A percentile compares a stretch with the other conserved stretches of the same genome.
Conservation (phyloP, 2,113 vertebrate species). For the Patagioenas fasciata region DNA sequence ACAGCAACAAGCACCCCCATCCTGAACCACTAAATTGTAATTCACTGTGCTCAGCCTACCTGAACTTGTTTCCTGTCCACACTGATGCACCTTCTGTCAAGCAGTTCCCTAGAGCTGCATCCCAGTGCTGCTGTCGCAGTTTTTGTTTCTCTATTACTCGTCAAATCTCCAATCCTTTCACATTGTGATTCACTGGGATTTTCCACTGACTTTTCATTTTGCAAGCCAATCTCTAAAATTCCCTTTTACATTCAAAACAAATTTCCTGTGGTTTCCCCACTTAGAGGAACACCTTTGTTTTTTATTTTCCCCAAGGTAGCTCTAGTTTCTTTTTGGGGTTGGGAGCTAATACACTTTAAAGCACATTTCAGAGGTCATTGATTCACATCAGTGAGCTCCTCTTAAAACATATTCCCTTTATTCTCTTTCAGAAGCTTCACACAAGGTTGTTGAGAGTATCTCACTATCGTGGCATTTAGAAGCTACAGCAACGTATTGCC, state of each 20-base stretch:
- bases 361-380: not conserved
- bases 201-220: not conserved
- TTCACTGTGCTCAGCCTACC: rapidly evolving
- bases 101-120: not conserved
- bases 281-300: not conserved
- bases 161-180: not conserved
- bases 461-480: rapidly evolving
- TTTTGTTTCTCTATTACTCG: not conserved
- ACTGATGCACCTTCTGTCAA: not conserved
- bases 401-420: not conserved
- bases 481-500: not conserved
- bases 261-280: not conserved
- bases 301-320: not conserved
- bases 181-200: rapidly evolving
- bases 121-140: rapidly evolving
- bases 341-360: not conserved
- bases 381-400: not conserved
- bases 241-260: not conserved
- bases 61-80: not conserved
- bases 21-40: not conserved
- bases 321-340: not conserved
- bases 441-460: not conserved
- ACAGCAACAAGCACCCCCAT: not conserved
- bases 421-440: not conserved
- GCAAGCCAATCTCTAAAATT: not conserved